Evolutionary conservation across 2,113 vertebrate species (phyloP).

Genomic region (Colossoma macropomum): DNA sequence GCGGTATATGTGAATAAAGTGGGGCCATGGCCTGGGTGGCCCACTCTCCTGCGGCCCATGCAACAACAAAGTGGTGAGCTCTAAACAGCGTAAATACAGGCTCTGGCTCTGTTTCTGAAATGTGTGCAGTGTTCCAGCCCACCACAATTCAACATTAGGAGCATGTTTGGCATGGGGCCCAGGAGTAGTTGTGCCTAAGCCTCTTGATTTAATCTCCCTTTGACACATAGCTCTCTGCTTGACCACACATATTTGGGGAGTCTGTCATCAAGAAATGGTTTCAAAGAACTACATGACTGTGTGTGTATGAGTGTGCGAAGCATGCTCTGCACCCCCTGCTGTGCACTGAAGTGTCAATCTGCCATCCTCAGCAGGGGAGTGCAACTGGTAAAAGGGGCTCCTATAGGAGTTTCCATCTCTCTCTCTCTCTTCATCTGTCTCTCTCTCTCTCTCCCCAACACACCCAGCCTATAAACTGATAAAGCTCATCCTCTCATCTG

Average conservation of each 20-base stretch:
- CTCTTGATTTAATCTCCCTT: slow-evolving; percentile 37
- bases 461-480: slow-evolving; percentile 8
- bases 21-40: too few relatives aligned
- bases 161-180: not conserved
- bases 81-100: not conserved
- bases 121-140: not conserved
- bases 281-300: slow-evolving; percentile 7
- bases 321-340: slow-evolving; percentile 18
- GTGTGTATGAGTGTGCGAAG: slow-evolving; percentile 6
- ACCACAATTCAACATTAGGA: not conserved
- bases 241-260: slow-evolving; percentile 17
- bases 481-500: not conserved
- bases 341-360: slow-evolving; percentile 47
- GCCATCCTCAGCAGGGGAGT: slow-evolving; percentile 25
- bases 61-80: not conserved
- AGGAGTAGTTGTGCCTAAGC: slow-evolving; percentile 19
- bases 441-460: not conserved
- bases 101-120: not conserved
- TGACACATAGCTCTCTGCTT: slow-evolving; percentile 33
- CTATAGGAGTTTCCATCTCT: slow-evolving; percentile 22
- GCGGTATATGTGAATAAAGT: too few relatives aligned
- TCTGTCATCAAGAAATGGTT: slow-evolving; percentile 10
- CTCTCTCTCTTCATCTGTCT: not conserved
- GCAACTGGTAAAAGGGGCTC: slow-evolving; percentile 29
- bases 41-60: too few relatives aligned